phyloP scores from a whole-genome alignment of 2,888 invertebrate species.

The Coronaproctus castanopsis region DNA sequence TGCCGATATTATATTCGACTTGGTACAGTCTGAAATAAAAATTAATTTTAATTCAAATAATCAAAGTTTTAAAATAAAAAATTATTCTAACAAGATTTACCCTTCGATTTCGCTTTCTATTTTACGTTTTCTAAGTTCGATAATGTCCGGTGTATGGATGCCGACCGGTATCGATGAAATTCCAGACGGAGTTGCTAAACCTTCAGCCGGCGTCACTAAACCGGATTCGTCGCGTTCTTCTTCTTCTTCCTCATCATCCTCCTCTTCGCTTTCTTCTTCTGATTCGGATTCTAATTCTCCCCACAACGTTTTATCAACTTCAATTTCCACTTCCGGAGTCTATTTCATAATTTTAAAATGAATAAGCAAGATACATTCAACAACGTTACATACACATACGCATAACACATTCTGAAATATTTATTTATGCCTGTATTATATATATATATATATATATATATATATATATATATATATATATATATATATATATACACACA shows the following conservation, averaged over 20 bases:
- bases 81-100: constrained; percentile 36
- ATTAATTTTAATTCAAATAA: no score
- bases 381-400: no score
- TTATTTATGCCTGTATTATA: no score
- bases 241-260: constrained; percentile 42
- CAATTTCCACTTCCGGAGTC: constrained; percentile 54
- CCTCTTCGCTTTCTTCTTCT: constrained; percentile 40
- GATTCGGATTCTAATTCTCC: constrained; percentile 89
- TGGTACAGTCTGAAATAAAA: no score
- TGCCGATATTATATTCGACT: no score
- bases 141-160: constrained; percentile 95
- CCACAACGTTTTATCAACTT: constrained; percentile 86
- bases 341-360: constrained; percentile 22
- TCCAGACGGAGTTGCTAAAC: constrained; percentile 85
- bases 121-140: constrained; percentile 90
- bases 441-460: no score
- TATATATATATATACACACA: no score
- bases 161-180: constrained; percentile 77
- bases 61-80: no score
- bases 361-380: no score
- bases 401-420: no score
- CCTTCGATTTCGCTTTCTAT: constrained; percentile 91
- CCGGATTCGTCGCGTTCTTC: constrained; percentile 57
- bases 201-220: constrained; percentile 79
- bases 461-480: no score